These are phyloP conservation scores for Semaprochilodus insignis DNA, from an alignment of 2,797 vertebrate genomes.

Conservation along the genomic window DNA sequence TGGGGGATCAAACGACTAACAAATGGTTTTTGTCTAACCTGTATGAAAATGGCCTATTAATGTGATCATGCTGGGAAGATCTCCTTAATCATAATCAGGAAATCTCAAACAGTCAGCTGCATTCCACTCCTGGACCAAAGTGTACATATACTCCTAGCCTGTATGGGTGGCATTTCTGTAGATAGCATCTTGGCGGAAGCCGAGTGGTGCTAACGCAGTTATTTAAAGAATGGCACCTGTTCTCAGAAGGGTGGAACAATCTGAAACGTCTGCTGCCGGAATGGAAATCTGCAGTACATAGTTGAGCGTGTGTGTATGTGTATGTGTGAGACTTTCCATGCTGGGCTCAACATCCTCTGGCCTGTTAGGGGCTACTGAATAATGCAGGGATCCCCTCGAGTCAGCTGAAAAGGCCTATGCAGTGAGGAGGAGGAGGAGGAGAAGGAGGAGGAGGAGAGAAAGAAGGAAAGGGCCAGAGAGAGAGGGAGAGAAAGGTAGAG, in stretches of 20 bases:
- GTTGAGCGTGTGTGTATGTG: slow-evolving; percentile 21
- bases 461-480: background rate
- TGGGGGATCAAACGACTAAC: too few species aligned
- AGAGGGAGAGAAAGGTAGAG: too few species aligned
- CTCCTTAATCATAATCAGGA: too few species aligned
- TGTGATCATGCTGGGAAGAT: too few species aligned
- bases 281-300: background rate
- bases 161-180: background rate
- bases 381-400: slow-evolving; percentile 65
- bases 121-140: background rate
- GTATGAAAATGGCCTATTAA: too few species aligned
- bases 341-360: slow-evolving; percentile 40
- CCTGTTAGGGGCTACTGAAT: slow-evolving; percentile 70
- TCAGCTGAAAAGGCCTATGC: slow-evolving; percentile 53
- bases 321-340: slow-evolving; percentile 57
- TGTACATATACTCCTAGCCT: too few species aligned
- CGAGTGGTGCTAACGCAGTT: background rate
- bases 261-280: background rate
- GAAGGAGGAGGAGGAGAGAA: slow-evolving; percentile 1
- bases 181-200: background rate
- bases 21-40: too few species aligned
- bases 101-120: background rate
- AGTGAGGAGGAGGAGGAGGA: slow-evolving; percentile 41
- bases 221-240: slow-evolving; percentile 25
- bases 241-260: background rate